Evolutionary conservation across 2,797 vertebrate species (phyloP).

Genomic region (Trachops cirrhosus): DNA sequence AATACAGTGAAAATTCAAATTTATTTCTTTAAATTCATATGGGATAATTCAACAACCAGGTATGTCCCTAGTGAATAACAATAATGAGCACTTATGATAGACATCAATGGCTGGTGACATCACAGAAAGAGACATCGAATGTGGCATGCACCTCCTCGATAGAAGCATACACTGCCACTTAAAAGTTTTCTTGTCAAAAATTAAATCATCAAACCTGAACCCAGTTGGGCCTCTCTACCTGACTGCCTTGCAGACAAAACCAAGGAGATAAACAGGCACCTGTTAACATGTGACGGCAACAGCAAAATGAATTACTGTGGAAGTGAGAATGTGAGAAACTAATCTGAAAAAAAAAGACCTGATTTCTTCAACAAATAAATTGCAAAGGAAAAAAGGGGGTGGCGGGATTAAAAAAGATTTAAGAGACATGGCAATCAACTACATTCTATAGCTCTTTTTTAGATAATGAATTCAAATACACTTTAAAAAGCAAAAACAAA

Average conservation of each 20-base stretch:
- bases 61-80: neutral
- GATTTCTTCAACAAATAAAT: neutral
- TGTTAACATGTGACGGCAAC: neutral
- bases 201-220: neutral
- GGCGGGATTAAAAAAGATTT: neutral
- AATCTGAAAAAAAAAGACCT: neutral
- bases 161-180: neutral
- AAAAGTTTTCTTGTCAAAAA: constrained; percentile 19
- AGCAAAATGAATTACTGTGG: neutral
- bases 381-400: neutral
- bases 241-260: neutral
- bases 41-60: neutral
- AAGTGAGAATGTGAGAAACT: neutral
- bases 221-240: neutral
- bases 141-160: neutral
- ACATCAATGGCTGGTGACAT: neutral
- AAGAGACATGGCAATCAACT: neutral
- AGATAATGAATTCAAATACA: neutral
- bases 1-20: neutral
- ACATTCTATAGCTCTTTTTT: neutral
- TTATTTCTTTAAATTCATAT: neutral
- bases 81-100: neutral
- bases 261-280: neutral
- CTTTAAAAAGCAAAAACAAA: constrained; percentile 36
- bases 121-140: neutral